Evolutionary conservation across 2,797 vertebrate genomes (phyloP).

Genomic region (Champsocephalus esox): DNA sequence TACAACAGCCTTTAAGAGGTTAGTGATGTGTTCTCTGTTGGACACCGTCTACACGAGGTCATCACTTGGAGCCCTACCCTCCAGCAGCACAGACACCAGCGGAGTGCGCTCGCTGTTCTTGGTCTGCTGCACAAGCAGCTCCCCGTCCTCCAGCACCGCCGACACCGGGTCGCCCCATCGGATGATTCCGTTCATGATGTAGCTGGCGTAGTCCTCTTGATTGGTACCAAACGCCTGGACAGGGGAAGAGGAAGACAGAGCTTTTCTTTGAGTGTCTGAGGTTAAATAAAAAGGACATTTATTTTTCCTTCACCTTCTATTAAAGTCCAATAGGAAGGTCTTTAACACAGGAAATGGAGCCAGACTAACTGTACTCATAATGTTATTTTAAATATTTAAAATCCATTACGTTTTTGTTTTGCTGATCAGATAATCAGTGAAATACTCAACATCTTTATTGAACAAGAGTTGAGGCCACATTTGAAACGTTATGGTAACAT

Average conservation of each 20-base stretch:
- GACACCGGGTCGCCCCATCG: slow-evolving; percentile 94
- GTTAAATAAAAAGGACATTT: background rate
- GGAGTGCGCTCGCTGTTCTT: slow-evolving; percentile 97
- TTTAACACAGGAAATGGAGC: too few relatives aligned
- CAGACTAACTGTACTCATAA: too few relatives aligned
- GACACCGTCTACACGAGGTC: background rate
- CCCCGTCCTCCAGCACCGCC: slow-evolving; percentile 91
- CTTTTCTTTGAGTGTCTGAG: background rate
- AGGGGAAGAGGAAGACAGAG: background rate
- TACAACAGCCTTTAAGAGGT: background rate
- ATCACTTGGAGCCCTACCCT: slow-evolving; percentile 82
- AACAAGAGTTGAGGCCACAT: too few relatives aligned
- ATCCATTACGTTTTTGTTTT: too few relatives aligned
- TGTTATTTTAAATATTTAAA: too few relatives aligned
- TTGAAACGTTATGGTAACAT: too few relatives aligned
- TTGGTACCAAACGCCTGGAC: slow-evolving; percentile 94
- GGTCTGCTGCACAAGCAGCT: slow-evolving; percentile 94
- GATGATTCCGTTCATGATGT: slow-evolving; percentile 97
- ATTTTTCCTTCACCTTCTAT: too few relatives aligned
- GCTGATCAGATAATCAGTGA: too few relatives aligned
- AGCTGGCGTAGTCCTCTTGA: slow-evolving; percentile 96
- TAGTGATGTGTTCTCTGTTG: background rate
- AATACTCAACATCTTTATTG: too few relatives aligned
- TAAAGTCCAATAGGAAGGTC: too few relatives aligned
- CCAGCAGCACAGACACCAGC: slow-evolving; percentile 92